phyloP scores from a whole-genome alignment of 2,888 invertebrate species.

The Chrysolina haemoptera region DNA sequence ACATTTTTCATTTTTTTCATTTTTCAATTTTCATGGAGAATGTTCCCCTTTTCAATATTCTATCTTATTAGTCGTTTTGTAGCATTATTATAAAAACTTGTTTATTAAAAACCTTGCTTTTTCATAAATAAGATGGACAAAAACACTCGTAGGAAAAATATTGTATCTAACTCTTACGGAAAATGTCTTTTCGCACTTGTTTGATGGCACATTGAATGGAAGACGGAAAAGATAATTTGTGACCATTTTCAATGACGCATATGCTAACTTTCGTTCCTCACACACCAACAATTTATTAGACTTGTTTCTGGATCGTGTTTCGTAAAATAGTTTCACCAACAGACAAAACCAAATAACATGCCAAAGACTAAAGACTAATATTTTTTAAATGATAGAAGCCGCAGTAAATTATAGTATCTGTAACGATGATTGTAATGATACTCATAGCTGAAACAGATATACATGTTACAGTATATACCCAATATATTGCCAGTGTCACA shows the following conservation, averaged over 20 bases:
- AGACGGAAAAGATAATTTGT: not conserved
- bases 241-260: not conserved
- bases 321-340: no score
- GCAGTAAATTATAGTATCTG: slow-evolving; percentile 38
- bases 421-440: slow-evolving; percentile 41
- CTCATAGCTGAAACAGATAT: slow-evolving; percentile 37
- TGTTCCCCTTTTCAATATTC: no score
- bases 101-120: no score
- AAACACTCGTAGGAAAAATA: no score
- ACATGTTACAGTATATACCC: slow-evolving; percentile 39
- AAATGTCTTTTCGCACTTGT: no score
- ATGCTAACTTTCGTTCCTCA: not conserved
- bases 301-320: not conserved
- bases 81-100: no score
- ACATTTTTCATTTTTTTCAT: no score
- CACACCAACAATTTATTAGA: not conserved
- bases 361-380: slow-evolving; percentile 52
- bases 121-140: no score
- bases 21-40: no score
- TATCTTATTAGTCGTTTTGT: no score
- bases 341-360: slow-evolving; percentile 36
- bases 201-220: no score
- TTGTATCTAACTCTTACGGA: no score
- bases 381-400: slow-evolving; percentile 41
- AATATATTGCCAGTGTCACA: slow-evolving; percentile 32